A percentile compares a stretch with the other conserved stretches of the same genome.
Conservation (phyloP, 2,113 vertebrate species). For the Centropus bengalensis region DNA sequence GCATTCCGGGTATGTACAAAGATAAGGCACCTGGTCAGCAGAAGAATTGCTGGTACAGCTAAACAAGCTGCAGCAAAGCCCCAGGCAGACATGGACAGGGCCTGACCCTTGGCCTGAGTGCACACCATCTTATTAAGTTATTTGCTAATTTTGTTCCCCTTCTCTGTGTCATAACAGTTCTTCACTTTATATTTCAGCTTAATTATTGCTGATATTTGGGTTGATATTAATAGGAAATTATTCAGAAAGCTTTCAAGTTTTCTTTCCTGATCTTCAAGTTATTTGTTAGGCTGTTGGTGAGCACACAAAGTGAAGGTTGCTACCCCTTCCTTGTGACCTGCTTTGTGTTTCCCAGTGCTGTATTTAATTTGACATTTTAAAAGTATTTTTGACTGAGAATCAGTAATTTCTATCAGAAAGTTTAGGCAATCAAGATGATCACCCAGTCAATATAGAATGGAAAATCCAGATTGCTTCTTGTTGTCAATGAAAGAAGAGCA, state of each 20-base stretch:
- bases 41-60: background rate
- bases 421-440: background rate
- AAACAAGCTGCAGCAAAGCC: background rate
- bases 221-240: background rate
- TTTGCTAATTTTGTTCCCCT: background rate
- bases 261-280: background rate
- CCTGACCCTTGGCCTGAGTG: accelerated
- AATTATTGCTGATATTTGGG: background rate
- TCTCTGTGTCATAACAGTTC: background rate
- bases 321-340: background rate
- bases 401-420: background rate
- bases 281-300: background rate
- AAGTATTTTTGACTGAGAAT: background rate
- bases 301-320: background rate
- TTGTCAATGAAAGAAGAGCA: background rate
- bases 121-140: accelerated
- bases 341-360: background rate
- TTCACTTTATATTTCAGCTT: background rate
- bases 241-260: background rate
- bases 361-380: background rate
- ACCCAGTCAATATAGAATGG: background rate
- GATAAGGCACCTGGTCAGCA: background rate
- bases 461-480: background rate
- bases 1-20: background rate
- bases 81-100: background rate